Evolutionary conservation across 2,113 vertebrate genomes (phyloP), one percentile per base, ranked within the genome.

Genomic region (Pagrus major): DNA sequence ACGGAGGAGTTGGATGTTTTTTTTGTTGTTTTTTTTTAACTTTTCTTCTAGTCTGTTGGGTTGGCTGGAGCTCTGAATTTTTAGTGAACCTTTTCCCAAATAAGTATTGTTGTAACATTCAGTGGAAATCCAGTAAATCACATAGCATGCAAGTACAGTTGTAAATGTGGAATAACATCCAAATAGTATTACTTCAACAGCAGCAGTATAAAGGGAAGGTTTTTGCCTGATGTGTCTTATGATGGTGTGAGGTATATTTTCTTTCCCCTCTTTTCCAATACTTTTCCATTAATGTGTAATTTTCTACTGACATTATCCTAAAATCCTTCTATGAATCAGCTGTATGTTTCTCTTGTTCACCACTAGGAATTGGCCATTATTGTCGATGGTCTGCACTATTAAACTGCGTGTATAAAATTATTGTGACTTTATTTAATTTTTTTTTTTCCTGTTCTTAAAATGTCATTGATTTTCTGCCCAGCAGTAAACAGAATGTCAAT

Each of bases 181-280:
- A 44, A 20, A n/a, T n/a, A 74, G 71, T 61, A 72, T 69, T 80
- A 39, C 46, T 27, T 63, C 21, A 25, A 2, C 31, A 18, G 25
- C 29, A 12, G 9, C 31, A 64, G 33, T 15, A 66, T 59, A 72
- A 89, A 85, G 71, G 66, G 42, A 80, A 41, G 1, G 2, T 31
- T 47, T 79, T 23, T 49, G 9, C 6, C 4, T 44, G n/a, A 8
- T 59, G 44, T 56, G 16, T 52, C 5, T 33, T 3, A 23, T 35
- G n/a, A 46, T 76, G 14, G 49, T 51, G 27, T 27, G 16, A 61
- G 11, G 8, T 11, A 4, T 47, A 4, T 41, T 47, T 61, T 70
- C 6, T 39, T 51, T 51, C 4, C 11, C 11, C 29, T 47, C 20
- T 60, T 52, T n/a, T 69, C 6, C 21, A 71, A 18, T 11, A 21